Base-by-base conservation (phyloP, 1,140 invertebrate genomes). In the Phymorhynchus buccinoides region DNA sequence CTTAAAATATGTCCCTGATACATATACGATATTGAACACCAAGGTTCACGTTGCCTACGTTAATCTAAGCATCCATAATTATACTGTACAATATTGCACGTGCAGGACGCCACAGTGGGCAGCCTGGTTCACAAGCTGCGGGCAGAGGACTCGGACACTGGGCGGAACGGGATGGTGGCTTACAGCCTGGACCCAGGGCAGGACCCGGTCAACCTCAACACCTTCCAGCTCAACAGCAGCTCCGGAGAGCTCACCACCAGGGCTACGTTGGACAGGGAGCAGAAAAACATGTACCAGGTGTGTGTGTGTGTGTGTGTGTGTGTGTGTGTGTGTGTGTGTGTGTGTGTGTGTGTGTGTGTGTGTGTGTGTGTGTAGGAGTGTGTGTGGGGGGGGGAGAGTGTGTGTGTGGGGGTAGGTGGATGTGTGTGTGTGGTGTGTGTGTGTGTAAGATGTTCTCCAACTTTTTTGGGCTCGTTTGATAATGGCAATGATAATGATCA, bases 111-210 rank as follows among this genome's bases (percentile, higher is more conserved):
- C 79, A 75, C 86, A 1, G 30, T 62, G 0, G 87, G 88, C n/a
- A 87, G 85, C 3, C 66, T 75, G 56, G 86, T 91, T 9, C 88
- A 89, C 39, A 56, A 77, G 18, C 81, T 91, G 14, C 80, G 62
- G 68, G 89, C 90, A 2, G 86, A 79, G 16, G 90, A 91, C 80
- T 86, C 86, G 18, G 90, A 91, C 66, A 86, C 87, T 22, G 90
- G 90, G 1, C 83, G 66, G 16, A 91, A 91, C 84, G 90, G 89
- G 16, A 75, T 88, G 48, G 88, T 91, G n/a, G 62, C 42, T 22
- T 91, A 90, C 78, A 85, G 86, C 12, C 87, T 91, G 32, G 71
- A 85, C 22, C 77, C 68, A 37, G 56, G 75, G 75, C 32, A 66
- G 56, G 81, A 83, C 66, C 27, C 37, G 9, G 27, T 18, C 22